Conservation (phyloP, 64 coral and sea anemone genomes). For the Stichodactyla helianthus region DNA sequence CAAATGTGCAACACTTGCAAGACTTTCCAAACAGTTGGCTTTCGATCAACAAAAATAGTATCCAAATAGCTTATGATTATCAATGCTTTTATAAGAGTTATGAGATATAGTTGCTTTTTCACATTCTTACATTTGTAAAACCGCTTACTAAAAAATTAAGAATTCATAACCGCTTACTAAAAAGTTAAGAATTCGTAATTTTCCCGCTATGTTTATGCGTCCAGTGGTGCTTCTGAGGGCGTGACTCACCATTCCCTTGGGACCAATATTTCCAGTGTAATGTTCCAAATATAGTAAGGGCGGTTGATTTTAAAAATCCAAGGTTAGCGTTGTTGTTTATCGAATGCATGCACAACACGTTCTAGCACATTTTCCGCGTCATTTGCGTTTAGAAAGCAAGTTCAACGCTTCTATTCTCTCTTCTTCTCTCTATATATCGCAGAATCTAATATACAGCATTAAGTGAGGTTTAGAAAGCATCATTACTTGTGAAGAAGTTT, state of each 20-base stretch:
- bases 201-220: neutral
- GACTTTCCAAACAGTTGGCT: too few relatives aligned
- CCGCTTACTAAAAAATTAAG: too few relatives aligned
- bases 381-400: neutral
- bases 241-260: neutral
- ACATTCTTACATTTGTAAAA: too few relatives aligned
- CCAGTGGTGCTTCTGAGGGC: neutral
- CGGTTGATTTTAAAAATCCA: neutral
- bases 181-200: neutral
- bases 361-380: neutral
- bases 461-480: neutral
- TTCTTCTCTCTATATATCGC: too few relatives aligned
- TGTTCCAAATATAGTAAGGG: neutral
- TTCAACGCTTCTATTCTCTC: neutral
- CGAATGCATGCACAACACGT: neutral
- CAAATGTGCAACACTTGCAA: too few relatives aligned
- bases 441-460: too few relatives aligned
- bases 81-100: too few relatives aligned
- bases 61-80: too few relatives aligned
- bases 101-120: too few relatives aligned
- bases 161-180: too few relatives aligned
- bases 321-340: neutral
- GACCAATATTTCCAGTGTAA: neutral
- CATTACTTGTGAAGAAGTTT: neutral
- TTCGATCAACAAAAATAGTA: too few relatives aligned